Conservation (phyloP, 2,113 vertebrate genomes). For the Epinephelus cyanopodus region DNA sequence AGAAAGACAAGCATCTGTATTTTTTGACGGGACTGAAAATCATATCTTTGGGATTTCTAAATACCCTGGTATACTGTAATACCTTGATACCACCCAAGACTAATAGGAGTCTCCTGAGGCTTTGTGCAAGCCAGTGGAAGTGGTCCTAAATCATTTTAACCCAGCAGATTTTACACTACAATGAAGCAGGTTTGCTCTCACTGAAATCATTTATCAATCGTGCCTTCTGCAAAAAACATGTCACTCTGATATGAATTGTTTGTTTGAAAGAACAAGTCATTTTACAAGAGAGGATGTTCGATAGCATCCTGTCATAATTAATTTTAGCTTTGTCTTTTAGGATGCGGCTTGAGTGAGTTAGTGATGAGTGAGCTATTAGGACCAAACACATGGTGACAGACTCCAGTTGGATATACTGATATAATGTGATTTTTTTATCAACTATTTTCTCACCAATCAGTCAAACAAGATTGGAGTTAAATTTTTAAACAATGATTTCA, state of each 20-base stretch:
- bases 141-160: background rate
- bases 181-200: background rate
- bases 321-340: background rate
- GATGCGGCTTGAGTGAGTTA: constrained; percentile 7
- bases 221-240: background rate
- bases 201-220: background rate
- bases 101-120: background rate
- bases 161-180: background rate
- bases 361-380: background rate
- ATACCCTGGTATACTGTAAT: no score
- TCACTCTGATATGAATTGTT: background rate
- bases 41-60: no score
- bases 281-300: background rate
- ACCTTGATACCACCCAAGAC: no score
- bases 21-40: no score
- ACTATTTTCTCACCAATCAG: background rate
- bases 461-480: background rate
- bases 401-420: background rate
- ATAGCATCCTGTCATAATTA: background rate
- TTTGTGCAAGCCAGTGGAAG: background rate
- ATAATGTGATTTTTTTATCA: background rate
- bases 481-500: constrained; percentile 17
- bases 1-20: no score
- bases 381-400: background rate
- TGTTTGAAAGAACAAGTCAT: constrained; percentile 2